These are phyloP conservation scores for Crotalus viridis DNA, from an alignment of 2,113 vertebrate genomes.

Conservation along the genomic window DNA sequence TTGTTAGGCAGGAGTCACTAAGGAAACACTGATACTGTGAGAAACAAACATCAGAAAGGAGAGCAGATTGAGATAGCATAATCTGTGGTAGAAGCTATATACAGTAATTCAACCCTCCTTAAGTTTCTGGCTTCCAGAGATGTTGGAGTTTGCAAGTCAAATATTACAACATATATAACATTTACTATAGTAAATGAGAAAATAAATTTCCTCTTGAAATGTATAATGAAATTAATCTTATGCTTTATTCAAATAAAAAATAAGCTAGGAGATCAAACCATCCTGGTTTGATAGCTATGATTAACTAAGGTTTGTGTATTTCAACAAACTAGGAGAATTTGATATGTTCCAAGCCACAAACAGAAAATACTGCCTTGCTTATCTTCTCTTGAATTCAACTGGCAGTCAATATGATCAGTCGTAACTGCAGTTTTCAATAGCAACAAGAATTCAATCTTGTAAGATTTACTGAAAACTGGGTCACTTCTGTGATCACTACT, in stretches of 20 bases:
- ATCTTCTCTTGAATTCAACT: not conserved
- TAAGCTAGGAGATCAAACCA: not conserved
- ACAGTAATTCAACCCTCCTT: not conserved
- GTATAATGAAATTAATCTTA: not conserved
- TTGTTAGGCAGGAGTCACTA: not conserved
- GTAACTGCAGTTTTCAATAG: not conserved
- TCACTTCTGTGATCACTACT: not conserved
- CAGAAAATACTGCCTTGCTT: not conserved
- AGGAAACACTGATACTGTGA: not conserved
- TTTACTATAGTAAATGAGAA: not conserved
- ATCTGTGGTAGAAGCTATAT: too few species aligned
- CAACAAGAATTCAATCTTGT: not conserved
- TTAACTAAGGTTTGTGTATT: not conserved
- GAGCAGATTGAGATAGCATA: not conserved
- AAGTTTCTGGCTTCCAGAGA: not conserved
- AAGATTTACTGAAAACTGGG: not conserved
- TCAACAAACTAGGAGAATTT: not conserved
- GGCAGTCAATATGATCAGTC: not conserved
- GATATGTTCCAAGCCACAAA: not conserved
- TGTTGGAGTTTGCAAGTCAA: not conserved
- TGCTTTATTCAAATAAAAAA: not conserved
- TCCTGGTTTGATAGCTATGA: not conserved
- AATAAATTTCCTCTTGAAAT: not conserved
- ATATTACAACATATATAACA: not conserved
- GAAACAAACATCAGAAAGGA: not conserved